Base-by-base conservation (phyloP, 1,140 invertebrate species). In the Drosophila triauraria region DNA sequence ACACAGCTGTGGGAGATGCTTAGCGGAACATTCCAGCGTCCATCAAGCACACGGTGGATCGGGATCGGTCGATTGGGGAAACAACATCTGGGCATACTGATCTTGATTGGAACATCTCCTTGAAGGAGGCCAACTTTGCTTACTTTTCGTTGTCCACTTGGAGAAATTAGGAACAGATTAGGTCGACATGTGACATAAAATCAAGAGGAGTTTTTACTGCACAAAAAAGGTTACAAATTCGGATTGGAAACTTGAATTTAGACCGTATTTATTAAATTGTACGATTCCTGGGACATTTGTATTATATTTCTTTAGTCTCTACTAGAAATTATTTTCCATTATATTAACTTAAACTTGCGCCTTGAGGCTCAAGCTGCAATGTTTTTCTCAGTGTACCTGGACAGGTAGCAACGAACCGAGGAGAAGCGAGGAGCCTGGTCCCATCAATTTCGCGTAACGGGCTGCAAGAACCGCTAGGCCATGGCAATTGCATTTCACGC, bases 391-490 rank as follows among this genome's bases (percentile, higher is more conserved):
- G 62, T 70, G 48, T 32, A 32, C 8, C 32, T 30, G 40, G 30
- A 74, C 70, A 74, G 70, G 70, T 74, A 74, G 54, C 67, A 68
- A 54, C 67, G 63, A 70, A 56, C 67, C 32, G 62, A 54, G 48
- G n/a, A 10, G n/a, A 32, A 17, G 27, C 10, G 3, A 20, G 48
- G 38, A 65, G 51, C 46, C 61, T 69, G 65, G 65, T 35, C 35
- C 54, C 71, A 83, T 90, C 48, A 81, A 84, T 90, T 90, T 88
- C 83, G 83, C 84, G 85, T 88, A 87, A 87, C 83, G 84, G 80
- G 63, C 61, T 51, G 44, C 64, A 43, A 35, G 60, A 76, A 82
- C 75, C 82, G 82, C 82, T 85, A 85, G 60, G 67, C 48, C 65
- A 71, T 65, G 75, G 63, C 82, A 85, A 80, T 84, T 84, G 80